phyloP scores from a whole-genome alignment of 2,797 vertebrate species.

The Diplodus sargus region DNA sequence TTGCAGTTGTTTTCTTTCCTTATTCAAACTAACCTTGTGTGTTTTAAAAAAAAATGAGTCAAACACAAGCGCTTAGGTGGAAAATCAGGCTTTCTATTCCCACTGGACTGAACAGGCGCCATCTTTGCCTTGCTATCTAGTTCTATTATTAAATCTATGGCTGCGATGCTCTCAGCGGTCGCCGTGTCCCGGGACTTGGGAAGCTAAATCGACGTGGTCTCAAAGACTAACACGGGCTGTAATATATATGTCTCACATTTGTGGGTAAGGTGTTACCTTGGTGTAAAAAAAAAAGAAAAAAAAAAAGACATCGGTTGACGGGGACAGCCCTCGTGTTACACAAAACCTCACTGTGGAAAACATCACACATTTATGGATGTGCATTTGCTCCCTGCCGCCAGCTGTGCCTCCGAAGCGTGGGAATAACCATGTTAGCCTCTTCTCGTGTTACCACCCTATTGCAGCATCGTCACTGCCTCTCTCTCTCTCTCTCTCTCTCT shows the following conservation, averaged over 20 bases:
- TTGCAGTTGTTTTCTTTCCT: too few species aligned
- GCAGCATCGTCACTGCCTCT: conserved; percentile 34
- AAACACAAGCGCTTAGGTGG: too few species aligned
- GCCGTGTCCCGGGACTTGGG: too few species aligned
- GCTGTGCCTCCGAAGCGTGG: conserved; percentile 45
- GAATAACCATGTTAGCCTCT: conserved; percentile 61
- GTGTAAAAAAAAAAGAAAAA: not conserved
- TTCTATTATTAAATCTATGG: too few species aligned
- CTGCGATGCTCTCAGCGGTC: too few species aligned
- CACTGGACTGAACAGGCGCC: too few species aligned
- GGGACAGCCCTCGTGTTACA: conserved; percentile 13
- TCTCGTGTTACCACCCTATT: conserved; percentile 60
- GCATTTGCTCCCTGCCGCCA: conserved; percentile 43
- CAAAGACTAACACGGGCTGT: not conserved
- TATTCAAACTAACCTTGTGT: too few species aligned
- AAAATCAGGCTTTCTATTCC: too few species aligned
- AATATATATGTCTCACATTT: not conserved
- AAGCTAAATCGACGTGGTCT: not conserved
- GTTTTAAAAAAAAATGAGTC: too few species aligned
- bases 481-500: conserved; percentile 12
- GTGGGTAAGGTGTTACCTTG: not conserved
- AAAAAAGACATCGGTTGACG: not conserved
- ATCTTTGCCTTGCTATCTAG: too few species aligned
- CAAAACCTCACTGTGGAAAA: conserved; percentile 38
- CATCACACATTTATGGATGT: conserved; percentile 55